A percentile compares a stretch with the other conserved stretches of the same genome.
These are phyloP conservation scores for Momotus momota DNA, from an alignment of 2,797 vertebrate genomes.

Conservation along the genomic window DNA sequence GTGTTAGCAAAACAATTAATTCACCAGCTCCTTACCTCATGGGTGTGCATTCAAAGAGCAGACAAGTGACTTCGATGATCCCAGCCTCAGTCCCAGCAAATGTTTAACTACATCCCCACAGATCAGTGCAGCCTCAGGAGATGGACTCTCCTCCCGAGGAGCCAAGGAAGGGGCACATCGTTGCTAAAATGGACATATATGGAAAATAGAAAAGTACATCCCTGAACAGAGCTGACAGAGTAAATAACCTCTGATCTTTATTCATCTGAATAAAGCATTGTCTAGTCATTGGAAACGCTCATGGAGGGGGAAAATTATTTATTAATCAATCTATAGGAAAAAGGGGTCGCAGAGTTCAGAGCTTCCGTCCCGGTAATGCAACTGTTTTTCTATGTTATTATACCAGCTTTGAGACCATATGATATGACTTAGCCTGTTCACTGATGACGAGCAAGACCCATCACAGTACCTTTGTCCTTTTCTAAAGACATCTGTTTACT, in stretches of 20 bases:
- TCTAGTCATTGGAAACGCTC: neutral
- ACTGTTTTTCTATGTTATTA: conserved; percentile 5
- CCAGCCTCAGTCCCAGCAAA: neutral
- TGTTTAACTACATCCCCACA: conserved; percentile 12
- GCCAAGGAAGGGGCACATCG: neutral
- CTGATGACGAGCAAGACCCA: neutral
- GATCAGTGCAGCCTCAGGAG: neutral
- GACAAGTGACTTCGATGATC: neutral
- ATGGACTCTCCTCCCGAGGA: neutral
- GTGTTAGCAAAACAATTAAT: neutral
- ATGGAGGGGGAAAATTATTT: neutral
- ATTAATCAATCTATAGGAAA: neutral
- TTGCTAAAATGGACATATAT: neutral
- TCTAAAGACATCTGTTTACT: conserved; percentile 4
- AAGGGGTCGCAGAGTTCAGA: neutral
- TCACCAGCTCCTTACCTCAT: neutral
- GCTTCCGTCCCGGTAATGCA: neutral
- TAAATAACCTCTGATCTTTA: neutral
- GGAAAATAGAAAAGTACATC: neutral
- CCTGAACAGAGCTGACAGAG: neutral
- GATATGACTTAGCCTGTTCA: neutral
- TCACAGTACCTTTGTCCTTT: neutral
- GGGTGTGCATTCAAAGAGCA: neutral
- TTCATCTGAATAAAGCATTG: neutral
- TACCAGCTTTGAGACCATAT: neutral